These are phyloP conservation scores for Drosophila paracracens DNA, from an alignment of 2,888 invertebrate species.

Conservation along the genomic window DNA sequence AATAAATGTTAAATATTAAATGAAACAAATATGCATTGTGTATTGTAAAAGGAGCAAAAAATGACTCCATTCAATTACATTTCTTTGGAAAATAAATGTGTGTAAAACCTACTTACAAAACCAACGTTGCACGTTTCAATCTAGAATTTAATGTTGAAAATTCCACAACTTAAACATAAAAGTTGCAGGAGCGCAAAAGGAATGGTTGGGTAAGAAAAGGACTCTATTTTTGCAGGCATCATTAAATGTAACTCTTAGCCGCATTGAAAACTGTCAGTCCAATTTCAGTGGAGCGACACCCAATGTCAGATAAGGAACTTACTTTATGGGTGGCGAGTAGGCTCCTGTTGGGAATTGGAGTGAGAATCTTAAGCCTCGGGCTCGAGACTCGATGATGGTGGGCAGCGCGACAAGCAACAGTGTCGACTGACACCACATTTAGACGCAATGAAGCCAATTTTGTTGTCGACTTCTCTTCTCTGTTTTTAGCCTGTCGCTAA, in stretches of 20 bases:
- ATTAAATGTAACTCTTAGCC: constrained; percentile 76
- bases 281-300: constrained; percentile 41
- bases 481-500: constrained; percentile 41
- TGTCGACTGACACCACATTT: constrained; percentile 71
- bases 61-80: constrained; percentile 63
- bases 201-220: background rate
- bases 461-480: constrained; percentile 44
- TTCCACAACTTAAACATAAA: constrained; percentile 59
- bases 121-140: constrained; percentile 39
- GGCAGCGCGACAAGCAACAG: constrained; percentile 22
- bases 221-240: constrained; percentile 72
- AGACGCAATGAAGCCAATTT: constrained; percentile 77
- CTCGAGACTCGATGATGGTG: constrained; percentile 4
- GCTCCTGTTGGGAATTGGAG: background rate
- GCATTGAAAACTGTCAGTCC: constrained; percentile 72
- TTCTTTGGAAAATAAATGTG: constrained; percentile 69
- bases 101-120: constrained; percentile 56
- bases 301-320: constrained; percentile 50
- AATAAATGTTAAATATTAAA: constrained; percentile 51
- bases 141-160: constrained; percentile 41
- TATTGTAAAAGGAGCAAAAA: constrained; percentile 57
- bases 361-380: constrained; percentile 3
- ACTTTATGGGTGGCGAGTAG: constrained; percentile 11
- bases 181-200: constrained; percentile 1
- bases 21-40: constrained; percentile 37